Conservation (phyloP, 2,797 vertebrate genomes). For the Pseudopleuronectes americanus region DNA sequence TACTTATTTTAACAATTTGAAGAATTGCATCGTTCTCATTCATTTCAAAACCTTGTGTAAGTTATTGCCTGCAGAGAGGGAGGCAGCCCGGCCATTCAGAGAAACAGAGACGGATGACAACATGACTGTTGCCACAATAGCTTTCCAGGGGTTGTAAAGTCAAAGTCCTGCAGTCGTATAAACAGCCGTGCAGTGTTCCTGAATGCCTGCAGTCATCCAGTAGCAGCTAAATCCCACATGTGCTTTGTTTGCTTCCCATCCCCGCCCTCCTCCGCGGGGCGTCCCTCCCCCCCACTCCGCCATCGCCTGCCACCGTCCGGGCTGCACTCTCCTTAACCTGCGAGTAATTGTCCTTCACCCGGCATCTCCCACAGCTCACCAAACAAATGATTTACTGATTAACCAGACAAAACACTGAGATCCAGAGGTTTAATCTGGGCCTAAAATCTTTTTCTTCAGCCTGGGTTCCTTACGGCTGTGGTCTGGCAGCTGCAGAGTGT, state of each 20-base stretch:
- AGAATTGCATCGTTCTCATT: no score
- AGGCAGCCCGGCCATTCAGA: neutral
- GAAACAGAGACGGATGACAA: neutral
- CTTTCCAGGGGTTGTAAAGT: neutral
- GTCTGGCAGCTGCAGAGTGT: conserved; percentile 15
- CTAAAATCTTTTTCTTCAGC: conserved; percentile 1
- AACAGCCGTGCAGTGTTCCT: neutral
- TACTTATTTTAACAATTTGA: no score
- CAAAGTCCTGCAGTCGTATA: neutral
- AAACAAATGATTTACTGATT: conserved; percentile 44
- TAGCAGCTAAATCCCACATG: conserved; percentile 35
- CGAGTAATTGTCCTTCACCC: conserved; percentile 20
- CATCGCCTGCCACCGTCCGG: conserved; percentile 16
- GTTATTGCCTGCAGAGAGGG: no score
- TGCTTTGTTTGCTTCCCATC: conserved; percentile 51
- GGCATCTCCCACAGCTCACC: conserved; percentile 32
- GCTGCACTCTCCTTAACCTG: conserved; percentile 35
- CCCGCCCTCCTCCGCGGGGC: conserved; percentile 11
- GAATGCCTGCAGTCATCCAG: conserved; percentile 5
- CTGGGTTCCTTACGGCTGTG: conserved; percentile 2
- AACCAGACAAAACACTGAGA: conserved; percentile 58
- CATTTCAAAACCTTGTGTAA: no score
- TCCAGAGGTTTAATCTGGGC: conserved; percentile 11
- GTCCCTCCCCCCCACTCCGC: conserved; percentile 26
- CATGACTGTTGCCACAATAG: neutral